Conservation (phyloP, 92 coral and sea anemone genomes). For the Desmophyllum pertusum region DNA sequence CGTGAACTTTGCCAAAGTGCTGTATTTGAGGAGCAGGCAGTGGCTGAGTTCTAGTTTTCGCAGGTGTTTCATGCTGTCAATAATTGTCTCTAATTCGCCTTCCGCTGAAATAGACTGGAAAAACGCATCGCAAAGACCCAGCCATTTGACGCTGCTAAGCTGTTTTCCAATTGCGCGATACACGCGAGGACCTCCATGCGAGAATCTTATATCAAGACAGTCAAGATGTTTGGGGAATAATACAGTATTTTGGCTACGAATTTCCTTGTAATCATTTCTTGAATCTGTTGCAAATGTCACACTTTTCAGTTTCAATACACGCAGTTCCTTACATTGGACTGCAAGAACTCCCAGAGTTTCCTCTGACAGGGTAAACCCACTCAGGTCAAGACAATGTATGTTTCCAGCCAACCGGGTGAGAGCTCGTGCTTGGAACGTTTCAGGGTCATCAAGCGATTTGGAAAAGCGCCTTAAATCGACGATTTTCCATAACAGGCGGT, state of each 20-base stretch:
- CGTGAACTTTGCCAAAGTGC: slow-evolving; percentile 37
- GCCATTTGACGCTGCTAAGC: slow-evolving; percentile 61
- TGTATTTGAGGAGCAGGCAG: slow-evolving; percentile 60
- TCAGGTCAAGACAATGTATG: slow-evolving; percentile 57
- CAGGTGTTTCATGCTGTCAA: slow-evolving; percentile 53
- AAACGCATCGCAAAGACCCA: slow-evolving; percentile 77
- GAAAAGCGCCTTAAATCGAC: slow-evolving; percentile 65
- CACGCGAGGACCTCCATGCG: slow-evolving; percentile 57
- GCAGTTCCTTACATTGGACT: slow-evolving; percentile 52
- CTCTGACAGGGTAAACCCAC: slow-evolving; percentile 64
- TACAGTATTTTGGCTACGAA: not conserved
- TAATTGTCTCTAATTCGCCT: slow-evolving; percentile 20
- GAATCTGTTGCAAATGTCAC: slow-evolving; percentile 46
- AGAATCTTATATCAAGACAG: slow-evolving; percentile 72
- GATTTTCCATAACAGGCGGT: slow-evolving; percentile 62
- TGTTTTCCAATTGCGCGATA: slow-evolving; percentile 62
- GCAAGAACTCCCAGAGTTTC: slow-evolving; percentile 55
- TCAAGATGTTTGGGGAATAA: slow-evolving; percentile 56
- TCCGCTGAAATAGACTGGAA: slow-evolving; percentile 43
- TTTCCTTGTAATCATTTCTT: not conserved
- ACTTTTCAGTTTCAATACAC: slow-evolving; percentile 62
- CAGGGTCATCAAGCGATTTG: slow-evolving; percentile 40
- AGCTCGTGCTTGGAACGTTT: slow-evolving; percentile 31
- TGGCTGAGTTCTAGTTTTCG: slow-evolving; percentile 74
- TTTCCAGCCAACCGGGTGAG: slow-evolving; percentile 43